A percentile compares a stretch with the other conserved stretches of the same genome.
Conservation (phyloP, 1,140 invertebrate species). For the Lerema accius region DNA sequence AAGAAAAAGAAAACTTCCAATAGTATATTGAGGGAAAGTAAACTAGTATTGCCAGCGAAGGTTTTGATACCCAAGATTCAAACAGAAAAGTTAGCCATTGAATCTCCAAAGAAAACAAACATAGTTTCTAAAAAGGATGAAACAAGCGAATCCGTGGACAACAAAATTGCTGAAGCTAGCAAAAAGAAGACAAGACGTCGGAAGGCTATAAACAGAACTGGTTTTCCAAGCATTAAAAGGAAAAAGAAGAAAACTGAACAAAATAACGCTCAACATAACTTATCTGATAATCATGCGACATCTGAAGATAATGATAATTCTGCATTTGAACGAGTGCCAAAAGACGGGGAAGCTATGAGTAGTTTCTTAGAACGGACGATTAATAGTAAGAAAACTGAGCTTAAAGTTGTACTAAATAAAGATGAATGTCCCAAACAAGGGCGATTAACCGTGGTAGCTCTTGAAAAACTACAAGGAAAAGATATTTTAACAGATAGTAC, state of each 20-base stretch:
- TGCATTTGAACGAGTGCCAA: constrained; percentile 85
- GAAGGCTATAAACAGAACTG: constrained; percentile 92
- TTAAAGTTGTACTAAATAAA: constrained; percentile 78
- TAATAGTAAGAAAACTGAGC: constrained; percentile 68
- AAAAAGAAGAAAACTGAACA: constrained; percentile 89
- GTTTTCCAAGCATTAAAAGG: constrained; percentile 92
- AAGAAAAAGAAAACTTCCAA: constrained; percentile 79
- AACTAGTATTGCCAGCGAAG: constrained; percentile 71
- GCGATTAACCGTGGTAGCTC: constrained; percentile 82
- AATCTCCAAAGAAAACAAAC: constrained; percentile 49
- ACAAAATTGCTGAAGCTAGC: constrained; percentile 56
- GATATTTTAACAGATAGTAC: constrained; percentile 51
- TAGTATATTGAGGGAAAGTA: constrained; percentile 74
- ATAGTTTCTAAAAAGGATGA: constrained; percentile 43
- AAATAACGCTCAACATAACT: constrained; percentile 45
- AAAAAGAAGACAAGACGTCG: constrained; percentile 89
- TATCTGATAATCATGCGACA: constrained; percentile 67
- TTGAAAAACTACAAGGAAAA: constrained; percentile 84
- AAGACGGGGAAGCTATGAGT: constrained; percentile 85
- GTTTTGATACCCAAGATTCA: constrained; percentile 69
- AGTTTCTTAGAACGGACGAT: constrained; percentile 84
- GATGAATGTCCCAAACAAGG: constrained; percentile 80
- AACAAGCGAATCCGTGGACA: constrained; percentile 46
- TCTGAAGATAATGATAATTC: constrained; percentile 74
- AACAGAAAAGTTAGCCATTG: constrained; percentile 59